Conservation (phyloP, 2,113 vertebrate species). For the Otocyon megalotis region DNA sequence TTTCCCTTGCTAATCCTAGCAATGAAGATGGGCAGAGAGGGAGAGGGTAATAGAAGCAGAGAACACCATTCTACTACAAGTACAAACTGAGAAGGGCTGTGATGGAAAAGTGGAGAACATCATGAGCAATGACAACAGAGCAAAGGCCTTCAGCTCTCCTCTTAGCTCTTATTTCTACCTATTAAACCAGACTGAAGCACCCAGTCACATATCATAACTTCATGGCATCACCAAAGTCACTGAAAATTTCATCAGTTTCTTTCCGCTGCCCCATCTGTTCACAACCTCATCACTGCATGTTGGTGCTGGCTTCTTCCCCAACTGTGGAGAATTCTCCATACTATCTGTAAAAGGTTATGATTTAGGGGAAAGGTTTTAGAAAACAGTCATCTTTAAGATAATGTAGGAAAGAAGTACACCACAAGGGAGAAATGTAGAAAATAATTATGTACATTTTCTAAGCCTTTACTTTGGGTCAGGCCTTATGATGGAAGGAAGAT, state of each 20-base stretch:
- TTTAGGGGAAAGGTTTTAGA: background rate
- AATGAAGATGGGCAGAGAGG: background rate
- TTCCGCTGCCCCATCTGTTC: background rate
- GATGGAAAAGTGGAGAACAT: background rate
- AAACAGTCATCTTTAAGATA: background rate
- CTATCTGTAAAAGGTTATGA: background rate
- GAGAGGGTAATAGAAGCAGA: background rate
- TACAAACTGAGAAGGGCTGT: background rate
- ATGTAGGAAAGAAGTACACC: background rate
- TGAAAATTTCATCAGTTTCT: background rate
- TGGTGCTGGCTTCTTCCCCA: background rate
- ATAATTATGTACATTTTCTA: background rate
- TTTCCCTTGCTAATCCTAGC: background rate
- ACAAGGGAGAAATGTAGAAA: background rate
- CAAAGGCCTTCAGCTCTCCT: background rate
- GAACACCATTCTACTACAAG: background rate
- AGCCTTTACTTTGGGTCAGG: background rate
- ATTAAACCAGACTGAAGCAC: background rate
- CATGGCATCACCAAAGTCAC: background rate
- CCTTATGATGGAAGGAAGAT: background rate
- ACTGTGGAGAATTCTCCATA: background rate
- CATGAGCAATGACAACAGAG: background rate
- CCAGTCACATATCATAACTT: fast-evolving
- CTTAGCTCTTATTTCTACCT: background rate
- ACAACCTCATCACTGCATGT: background rate